Base-by-base conservation (phyloP, 64 coral and sea anemone species). In the Porites lutea region DNA sequence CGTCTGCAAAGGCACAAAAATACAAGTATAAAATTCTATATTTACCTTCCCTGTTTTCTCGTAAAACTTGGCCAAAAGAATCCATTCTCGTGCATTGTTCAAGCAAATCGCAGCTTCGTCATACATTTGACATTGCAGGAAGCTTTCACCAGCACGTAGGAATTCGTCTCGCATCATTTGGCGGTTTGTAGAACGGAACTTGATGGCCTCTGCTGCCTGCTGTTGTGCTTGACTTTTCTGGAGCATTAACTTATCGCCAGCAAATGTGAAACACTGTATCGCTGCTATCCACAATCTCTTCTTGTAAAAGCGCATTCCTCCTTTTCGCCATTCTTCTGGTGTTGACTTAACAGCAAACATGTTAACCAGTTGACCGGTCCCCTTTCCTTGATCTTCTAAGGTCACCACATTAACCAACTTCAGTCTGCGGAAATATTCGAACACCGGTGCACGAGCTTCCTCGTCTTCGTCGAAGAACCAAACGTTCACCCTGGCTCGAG, bases 381-480 rank as follows among this genome's bases (percentile, higher is more conserved):
- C 89, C 27, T 60, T 15, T 0, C 64, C 67, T 4, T 52, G 13
- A 14, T 72, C 54, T 55, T 53, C 53, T 22, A 83, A 20, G 14
- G 22, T 13, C 7, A 83, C 81, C 6, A 91, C 89, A 71, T 91
- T 50, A 43, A 91, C 89, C 0, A 91, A 65, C 2, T 43, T 52
- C 51, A 54, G 68, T 69, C 63, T 43, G 4, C 48, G 61, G 49
- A 84, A 84, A 23, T 68, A 84, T 52, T 84, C 81, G 73, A 99
- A 99, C 83, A 99, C 93, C 0, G 97, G 97, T 15, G 91, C 72
- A 18, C 97, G 87, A 0, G 91, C 84, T 45, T 99, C 91, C 50
- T 93, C 62, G 72, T 95, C 91, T 86, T 99, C 82, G 54, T 99
- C 97, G 69, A 99, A 99, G 69, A 99, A 94, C 97, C 97, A 99